A percentile compares a stretch with the other conserved stretches of the same genome.
phyloP scores from a whole-genome alignment of 2,888 invertebrate genomes.

The Coenonympha arcania region DNA sequence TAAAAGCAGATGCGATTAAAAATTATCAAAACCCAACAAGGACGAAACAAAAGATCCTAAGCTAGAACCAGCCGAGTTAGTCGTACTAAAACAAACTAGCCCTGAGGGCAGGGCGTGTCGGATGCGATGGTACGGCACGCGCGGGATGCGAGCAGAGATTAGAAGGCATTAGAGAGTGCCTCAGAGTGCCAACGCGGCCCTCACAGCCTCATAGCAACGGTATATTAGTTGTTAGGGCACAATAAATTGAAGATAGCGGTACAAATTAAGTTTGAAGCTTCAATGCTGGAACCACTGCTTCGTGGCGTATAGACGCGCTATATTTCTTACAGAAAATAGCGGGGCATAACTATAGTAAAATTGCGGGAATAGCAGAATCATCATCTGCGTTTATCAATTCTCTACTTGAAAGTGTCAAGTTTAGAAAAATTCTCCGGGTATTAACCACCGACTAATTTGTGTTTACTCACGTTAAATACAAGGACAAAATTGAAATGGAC shows the following conservation, averaged over 20 bases:
- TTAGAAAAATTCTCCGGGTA: too few species aligned
- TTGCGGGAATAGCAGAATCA: too few species aligned
- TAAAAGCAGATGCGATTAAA: too few species aligned
- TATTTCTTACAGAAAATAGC: too few species aligned
- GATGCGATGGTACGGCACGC: slow-evolving; percentile 54
- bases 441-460: too few species aligned
- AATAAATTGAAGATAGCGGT: slow-evolving; percentile 16
- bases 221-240: slow-evolving; percentile 20
- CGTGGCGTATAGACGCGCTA: too few species aligned
- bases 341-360: too few species aligned
- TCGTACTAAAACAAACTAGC: slow-evolving; percentile 62
- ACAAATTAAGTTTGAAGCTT: slow-evolving; percentile 10
- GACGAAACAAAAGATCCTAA: slow-evolving; percentile 20
- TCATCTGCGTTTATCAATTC: too few species aligned
- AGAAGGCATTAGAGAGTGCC: slow-evolving; percentile 28
- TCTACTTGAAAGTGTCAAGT: too few species aligned
- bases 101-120: slow-evolving; percentile 50
- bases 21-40: too few species aligned
- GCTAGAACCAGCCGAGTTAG: slow-evolving; percentile 27
- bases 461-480: too few species aligned
- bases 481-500: too few species aligned
- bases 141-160: slow-evolving; percentile 34
- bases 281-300: neutral
- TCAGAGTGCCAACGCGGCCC: slow-evolving; percentile 13
- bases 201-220: slow-evolving; percentile 22